Conservation (phyloP, 2,797 vertebrate species). For the Syndactyla subalaris region DNA sequence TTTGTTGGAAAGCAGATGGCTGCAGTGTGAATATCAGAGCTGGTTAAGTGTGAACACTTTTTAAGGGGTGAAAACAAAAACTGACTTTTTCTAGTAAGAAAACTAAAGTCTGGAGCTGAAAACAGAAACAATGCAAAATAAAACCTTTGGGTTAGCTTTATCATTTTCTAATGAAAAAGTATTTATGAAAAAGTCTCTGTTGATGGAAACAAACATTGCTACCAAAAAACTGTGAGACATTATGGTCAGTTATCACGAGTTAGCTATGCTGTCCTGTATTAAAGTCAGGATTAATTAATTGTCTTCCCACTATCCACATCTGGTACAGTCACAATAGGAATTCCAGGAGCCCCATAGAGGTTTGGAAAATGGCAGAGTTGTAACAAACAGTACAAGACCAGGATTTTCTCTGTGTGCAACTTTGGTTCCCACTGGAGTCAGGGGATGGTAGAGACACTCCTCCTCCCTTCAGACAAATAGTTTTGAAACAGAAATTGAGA, state of each 20-base stretch:
- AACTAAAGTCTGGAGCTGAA: neutral
- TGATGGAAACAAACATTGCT: neutral
- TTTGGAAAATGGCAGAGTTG: neutral
- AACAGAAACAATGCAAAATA: neutral
- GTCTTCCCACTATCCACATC: neutral
- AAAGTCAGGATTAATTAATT: neutral
- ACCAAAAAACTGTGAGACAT: neutral
- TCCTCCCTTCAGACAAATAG: neutral
- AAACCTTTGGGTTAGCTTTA: neutral
- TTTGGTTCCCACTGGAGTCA: neutral
- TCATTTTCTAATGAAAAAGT: neutral
- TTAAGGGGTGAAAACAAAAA: neutral
- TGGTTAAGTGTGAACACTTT: neutral
- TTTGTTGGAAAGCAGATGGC: neutral
- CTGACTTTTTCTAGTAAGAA: neutral
- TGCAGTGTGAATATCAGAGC: neutral
- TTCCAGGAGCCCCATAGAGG: neutral
- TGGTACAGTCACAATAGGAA: neutral
- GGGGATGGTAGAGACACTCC: neutral
- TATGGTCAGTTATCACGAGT: neutral
- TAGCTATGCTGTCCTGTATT: neutral
- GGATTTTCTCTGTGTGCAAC: neutral
- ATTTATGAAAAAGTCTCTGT: neutral
- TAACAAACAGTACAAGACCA: neutral
- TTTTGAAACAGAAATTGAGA: neutral